Percentiles rank a stretch among this genome's conserved stretches.
Conservation (phyloP, 2,888 invertebrate genomes). For the Chironomus tentans region DNA sequence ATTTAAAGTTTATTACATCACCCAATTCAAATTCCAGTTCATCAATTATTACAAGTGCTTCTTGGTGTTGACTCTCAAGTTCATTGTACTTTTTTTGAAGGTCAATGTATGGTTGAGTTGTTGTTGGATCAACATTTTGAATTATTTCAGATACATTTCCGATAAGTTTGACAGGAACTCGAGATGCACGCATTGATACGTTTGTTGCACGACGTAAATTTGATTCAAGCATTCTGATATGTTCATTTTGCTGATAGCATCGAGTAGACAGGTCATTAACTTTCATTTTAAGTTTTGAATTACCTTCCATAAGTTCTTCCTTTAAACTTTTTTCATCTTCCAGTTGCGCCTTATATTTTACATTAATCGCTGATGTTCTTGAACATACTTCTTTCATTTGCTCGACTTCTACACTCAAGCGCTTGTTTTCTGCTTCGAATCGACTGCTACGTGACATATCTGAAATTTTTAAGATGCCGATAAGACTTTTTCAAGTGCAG, state of each 20-base stretch:
- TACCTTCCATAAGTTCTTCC: neutral
- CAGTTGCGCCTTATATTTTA: neutral
- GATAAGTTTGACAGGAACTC: conserved; percentile 2
- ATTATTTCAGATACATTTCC: neutral
- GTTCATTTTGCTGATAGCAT: neutral
- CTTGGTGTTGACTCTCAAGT: neutral
- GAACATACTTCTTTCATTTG: conserved; percentile 11
- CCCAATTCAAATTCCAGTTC: conserved; percentile 22
- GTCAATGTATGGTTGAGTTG: neutral
- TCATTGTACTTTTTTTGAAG: conserved; percentile 2
- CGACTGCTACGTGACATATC: conserved; percentile 15
- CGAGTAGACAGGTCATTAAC: neutral
- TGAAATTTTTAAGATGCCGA: neutral
- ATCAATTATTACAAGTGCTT: conserved; percentile 17
- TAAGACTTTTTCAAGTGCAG: no score
- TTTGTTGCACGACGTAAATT: neutral
- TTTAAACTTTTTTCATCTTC: neutral
- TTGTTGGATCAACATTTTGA: neutral
- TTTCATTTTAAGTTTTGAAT: neutral
- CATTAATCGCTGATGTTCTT: neutral
- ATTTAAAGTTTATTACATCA: neutral
- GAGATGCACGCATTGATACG: neutral
- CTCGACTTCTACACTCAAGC: conserved; percentile 3
- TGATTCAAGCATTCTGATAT: neutral
- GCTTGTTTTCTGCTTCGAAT: neutral